Percentiles rank a stretch among this genome's conserved stretches.
These are phyloP conservation scores for Tragulus kanchil DNA, from an alignment of 2,113 vertebrate species.

Conservation along the genomic window DNA sequence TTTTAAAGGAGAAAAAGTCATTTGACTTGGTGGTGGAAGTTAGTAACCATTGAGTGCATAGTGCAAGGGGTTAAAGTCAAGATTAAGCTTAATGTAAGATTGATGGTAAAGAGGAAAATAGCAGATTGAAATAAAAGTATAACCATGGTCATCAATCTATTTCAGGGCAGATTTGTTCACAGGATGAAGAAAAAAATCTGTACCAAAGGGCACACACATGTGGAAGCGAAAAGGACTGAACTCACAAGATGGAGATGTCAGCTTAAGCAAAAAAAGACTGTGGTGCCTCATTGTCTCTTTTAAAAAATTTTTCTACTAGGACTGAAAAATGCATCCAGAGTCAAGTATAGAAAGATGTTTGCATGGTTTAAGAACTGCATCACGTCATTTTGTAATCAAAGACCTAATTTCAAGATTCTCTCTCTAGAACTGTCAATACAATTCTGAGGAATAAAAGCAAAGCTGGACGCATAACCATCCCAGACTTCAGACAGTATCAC, in stretches of 20 bases:
- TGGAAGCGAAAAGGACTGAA: background rate
- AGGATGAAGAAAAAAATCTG: background rate
- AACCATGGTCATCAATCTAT: background rate
- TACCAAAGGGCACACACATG: background rate
- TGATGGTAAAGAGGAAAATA: background rate
- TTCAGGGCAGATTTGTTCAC: background rate
- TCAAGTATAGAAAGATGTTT: background rate
- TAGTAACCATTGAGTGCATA: background rate
- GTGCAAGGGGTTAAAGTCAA: background rate
- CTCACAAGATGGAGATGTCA: background rate
- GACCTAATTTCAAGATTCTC: background rate
- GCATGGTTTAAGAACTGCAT: background rate
- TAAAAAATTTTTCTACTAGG: background rate
- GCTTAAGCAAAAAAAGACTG: background rate
- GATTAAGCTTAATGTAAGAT: background rate
- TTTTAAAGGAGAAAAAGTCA: background rate
- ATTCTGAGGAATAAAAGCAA: background rate
- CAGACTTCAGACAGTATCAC: too few relatives aligned
- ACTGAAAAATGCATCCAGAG: background rate
- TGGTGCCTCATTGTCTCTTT: background rate
- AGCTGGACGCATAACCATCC: background rate
- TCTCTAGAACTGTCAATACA: background rate
- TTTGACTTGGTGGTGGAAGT: background rate
- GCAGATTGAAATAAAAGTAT: background rate
- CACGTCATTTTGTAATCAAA: background rate